Conservation (phyloP, 2,797 vertebrate genomes). For the Craterocephalus amniculus region DNA sequence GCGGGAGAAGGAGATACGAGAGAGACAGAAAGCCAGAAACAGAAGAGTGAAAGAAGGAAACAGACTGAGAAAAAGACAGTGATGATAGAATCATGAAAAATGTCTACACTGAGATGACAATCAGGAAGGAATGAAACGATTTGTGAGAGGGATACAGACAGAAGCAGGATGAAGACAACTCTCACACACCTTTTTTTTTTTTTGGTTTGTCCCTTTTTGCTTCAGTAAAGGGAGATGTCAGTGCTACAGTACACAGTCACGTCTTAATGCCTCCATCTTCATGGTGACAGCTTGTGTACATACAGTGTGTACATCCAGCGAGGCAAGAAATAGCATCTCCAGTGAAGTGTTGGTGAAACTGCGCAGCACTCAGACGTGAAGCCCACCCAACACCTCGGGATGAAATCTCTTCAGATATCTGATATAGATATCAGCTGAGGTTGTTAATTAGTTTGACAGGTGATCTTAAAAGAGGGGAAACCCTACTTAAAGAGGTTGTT, state of each 20-base stretch:
- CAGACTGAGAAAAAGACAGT: neutral
- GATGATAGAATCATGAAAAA: constrained; percentile 7
- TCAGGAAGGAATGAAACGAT: neutral
- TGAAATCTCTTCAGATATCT: neutral
- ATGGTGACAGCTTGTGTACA: constrained; percentile 3
- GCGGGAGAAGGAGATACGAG: constrained; percentile 20
- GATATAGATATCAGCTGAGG: constrained; percentile 17
- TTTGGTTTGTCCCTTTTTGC: neutral
- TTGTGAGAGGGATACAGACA: constrained; percentile 1
- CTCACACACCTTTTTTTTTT: neutral
- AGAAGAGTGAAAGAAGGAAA: constrained; percentile 5
- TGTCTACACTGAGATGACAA: neutral
- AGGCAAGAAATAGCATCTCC: neutral
- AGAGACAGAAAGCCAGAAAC: constrained; percentile 6
- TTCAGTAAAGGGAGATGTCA: neutral
- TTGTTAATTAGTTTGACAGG: constrained; percentile 26
- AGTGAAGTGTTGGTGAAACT: neutral
- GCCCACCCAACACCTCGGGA: neutral
- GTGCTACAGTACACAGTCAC: neutral
- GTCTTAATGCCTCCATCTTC: neutral
- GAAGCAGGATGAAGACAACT: neutral
- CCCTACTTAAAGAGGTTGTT: constrained; percentile 29
- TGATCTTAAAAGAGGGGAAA: constrained; percentile 18
- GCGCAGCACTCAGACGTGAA: neutral
- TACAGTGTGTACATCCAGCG: neutral